Base-by-base conservation (phyloP, 30 jellyfish, hydroid and myxozoan genomes). In the Cassiopea xamachana region DNA sequence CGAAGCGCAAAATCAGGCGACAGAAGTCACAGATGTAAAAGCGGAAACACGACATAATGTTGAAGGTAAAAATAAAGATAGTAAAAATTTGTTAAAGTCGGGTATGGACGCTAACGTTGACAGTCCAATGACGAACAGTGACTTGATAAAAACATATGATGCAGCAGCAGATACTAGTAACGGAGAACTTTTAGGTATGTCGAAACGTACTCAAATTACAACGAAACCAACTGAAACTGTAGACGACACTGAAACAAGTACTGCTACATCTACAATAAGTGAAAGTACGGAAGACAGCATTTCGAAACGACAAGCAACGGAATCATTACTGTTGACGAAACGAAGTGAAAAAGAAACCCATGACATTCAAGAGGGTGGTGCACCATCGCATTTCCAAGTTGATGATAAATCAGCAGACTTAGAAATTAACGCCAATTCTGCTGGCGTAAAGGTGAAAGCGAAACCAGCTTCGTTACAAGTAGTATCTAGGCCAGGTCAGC, bases 401-500 rank as follows among this genome's bases (percentile, higher is more conserved):
- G 98, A 94, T 73, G 98, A 94, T 86, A 94, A 94, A 70, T 94
- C 98, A 43, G 94, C 98, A 58, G 98, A 90, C 71, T 80, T 94
- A 74, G 98, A 94, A 87, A 94, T 90, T 46, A 94, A 94, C 51
- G 98, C 98, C 14, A 94, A 94, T 79, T 94, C 98, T n/a, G 98
- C 98, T 18, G 98, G 98, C 43, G 98, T 94, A 3, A 94, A 94
- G 77, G 98, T 90, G 46, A 94, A 94, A 77, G 98, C 98, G 2
- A 94, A 94, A 68, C 98, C 98, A 19, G 98, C 98, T 9, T 94
- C 98, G 46, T 88, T 94, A 49, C 98, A 94, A 82, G 98, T 94
- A 51, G 98, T 90, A 43, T 94, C 98, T 80, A 83, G 98, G 73
- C 98, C 98, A 44, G 98, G 98, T 19, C 87, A 93, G 70, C 97